Evolutionary conservation across 2,888 invertebrate genomes (phyloP).

Genomic region (Cheiracanthium punctorium): DNA sequence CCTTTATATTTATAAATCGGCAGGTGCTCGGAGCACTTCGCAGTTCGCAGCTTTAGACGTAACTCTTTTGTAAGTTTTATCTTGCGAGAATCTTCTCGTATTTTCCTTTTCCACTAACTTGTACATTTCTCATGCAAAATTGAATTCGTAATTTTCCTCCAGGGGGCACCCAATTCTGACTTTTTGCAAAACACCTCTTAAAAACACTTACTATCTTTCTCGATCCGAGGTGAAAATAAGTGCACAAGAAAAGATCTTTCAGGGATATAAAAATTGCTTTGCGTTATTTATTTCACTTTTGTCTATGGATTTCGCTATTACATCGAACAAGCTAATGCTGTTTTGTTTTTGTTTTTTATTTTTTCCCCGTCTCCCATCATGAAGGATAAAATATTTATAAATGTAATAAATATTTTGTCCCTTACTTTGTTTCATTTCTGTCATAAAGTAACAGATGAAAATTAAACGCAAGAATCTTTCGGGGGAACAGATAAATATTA

Average conservation of each 20-base stretch:
- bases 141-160: too few relatives aligned
- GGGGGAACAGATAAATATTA: neutral
- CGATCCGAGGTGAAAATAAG: neutral
- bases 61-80: too few relatives aligned
- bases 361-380: neutral
- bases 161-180: too few relatives aligned
- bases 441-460: slow-evolving; percentile 13
- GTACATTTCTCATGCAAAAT: too few relatives aligned
- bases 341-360: neutral
- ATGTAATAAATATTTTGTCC: neutral
- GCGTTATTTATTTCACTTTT: slow-evolving; percentile 10
- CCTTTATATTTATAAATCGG: too few relatives aligned
- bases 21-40: too few relatives aligned
- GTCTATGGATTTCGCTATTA: neutral
- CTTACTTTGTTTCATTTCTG: neutral
- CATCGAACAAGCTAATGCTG: neutral
- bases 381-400: slow-evolving; percentile 9
- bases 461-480: neutral
- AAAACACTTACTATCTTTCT: too few relatives aligned
- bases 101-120: too few relatives aligned
- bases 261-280: neutral
- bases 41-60: too few relatives aligned
- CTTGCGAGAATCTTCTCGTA: too few relatives aligned
- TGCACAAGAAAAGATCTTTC: neutral
- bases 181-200: too few relatives aligned